Evolutionary conservation across 2,113 vertebrate species (phyloP).

Genomic region (Psammodynastes pulverulentus): DNA sequence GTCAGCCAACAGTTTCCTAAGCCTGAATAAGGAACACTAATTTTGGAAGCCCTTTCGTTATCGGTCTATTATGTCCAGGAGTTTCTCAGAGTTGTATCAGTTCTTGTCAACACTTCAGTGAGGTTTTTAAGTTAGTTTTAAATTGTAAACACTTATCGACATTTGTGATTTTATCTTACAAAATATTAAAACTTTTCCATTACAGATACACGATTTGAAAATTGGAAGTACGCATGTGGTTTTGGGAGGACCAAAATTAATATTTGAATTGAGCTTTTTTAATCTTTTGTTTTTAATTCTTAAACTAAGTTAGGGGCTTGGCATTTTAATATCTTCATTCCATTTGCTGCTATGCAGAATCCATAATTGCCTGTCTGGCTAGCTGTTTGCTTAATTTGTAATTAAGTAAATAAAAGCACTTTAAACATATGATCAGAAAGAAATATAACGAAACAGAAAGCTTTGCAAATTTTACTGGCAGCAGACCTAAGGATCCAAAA

Average conservation of each 20-base stretch:
- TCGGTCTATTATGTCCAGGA: constrained; percentile 40
- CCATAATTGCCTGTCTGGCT: neutral
- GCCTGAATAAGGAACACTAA: constrained; percentile 61
- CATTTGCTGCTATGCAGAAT: neutral
- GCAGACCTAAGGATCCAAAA: neutral
- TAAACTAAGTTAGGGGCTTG: neutral
- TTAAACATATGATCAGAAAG: neutral
- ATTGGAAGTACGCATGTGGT: neutral
- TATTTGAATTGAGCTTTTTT: neutral
- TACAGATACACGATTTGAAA: neutral
- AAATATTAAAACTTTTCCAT: neutral
- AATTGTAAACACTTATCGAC: neutral
- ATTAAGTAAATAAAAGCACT: neutral
- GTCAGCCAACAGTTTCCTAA: constrained; percentile 54
- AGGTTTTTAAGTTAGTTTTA: neutral
- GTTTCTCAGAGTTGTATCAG: constrained; percentile 12
- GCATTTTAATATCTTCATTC: neutral
- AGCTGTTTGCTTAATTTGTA: neutral
- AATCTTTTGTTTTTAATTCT: neutral
- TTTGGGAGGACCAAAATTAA: neutral
- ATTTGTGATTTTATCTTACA: constrained; percentile 1
- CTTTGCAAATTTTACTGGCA: neutral
- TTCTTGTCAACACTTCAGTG: constrained; percentile 8
- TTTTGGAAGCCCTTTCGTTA: constrained; percentile 66
- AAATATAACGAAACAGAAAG: neutral